phyloP scores from a whole-genome alignment of 2,113 vertebrate genomes.

The Zosterops pallidus region DNA sequence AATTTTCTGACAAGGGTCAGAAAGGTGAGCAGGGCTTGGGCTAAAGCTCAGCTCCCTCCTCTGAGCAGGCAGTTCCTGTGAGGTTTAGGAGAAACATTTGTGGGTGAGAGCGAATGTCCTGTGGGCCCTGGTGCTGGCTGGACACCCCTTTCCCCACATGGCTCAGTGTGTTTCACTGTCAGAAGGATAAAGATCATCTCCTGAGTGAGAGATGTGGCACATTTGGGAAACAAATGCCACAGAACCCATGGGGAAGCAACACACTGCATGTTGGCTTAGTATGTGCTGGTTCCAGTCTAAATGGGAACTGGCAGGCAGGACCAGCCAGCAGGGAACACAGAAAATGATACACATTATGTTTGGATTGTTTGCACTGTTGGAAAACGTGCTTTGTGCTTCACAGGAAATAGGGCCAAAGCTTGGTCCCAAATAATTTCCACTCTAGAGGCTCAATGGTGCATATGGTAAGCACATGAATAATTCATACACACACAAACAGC shows the following conservation, averaged over 20 bases:
- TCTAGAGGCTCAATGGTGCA: not conserved
- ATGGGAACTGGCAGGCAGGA: not conserved
- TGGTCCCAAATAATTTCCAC: conserved; percentile 6
- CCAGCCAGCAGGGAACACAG: not conserved
- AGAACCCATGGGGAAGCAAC: not conserved
- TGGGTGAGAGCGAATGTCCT: not conserved
- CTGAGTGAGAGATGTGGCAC: not conserved
- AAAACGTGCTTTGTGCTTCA: not conserved
- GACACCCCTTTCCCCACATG: not conserved
- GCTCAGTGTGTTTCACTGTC: not conserved
- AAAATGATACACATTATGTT: not conserved
- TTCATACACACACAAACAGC: not conserved
- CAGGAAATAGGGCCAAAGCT: not conserved
- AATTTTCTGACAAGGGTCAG: not conserved
- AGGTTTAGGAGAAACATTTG: not conserved
- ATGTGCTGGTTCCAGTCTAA: not conserved
- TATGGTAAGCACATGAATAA: conserved; percentile 8
- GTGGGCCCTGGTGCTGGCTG: not conserved
- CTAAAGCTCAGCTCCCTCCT: not conserved
- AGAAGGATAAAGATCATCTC: not conserved
- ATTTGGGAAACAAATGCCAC: not conserved
- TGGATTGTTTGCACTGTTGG: not conserved
- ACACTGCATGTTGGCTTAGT: rapidly evolving
- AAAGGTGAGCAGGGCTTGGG: not conserved
- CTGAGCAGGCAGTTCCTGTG: not conserved